Percentiles rank a stretch among this genome's conserved stretches.
phyloP scores from a whole-genome alignment of 2,888 invertebrate species.

The Carcina quercana region DNA sequence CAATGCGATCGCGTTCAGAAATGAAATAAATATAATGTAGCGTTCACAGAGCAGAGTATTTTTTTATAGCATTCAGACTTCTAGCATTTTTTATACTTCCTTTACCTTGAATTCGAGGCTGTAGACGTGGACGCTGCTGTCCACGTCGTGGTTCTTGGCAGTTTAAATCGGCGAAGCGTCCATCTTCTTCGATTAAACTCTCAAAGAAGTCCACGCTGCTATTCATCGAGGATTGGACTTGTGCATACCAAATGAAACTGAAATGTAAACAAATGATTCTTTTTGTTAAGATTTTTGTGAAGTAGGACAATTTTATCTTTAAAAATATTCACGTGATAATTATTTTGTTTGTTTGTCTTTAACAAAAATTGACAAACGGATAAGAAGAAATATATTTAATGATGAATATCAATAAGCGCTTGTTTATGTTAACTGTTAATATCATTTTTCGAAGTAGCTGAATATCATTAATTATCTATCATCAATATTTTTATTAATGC shows the following conservation, averaged over 20 bases:
- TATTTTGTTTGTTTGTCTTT: not conserved
- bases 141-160: slow-evolving; percentile 49
- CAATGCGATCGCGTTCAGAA: slow-evolving; percentile 7
- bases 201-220: slow-evolving; percentile 78
- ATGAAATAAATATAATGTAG: not conserved
- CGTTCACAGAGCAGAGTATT: not conserved
- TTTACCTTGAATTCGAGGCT: slow-evolving; percentile 2
- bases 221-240: slow-evolving; percentile 62
- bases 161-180: slow-evolving; percentile 58
- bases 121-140: slow-evolving; percentile 4
- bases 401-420: too few relatives aligned
- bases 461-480: too few relatives aligned
- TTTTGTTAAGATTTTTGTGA: too few relatives aligned
- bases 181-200: slow-evolving; percentile 76
- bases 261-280: too few relatives aligned
- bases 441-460: too few relatives aligned
- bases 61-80: not conserved
- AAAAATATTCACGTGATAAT: too few relatives aligned
- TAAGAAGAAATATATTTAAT: too few relatives aligned
- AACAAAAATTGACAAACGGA: not conserved
- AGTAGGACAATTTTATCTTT: too few relatives aligned
- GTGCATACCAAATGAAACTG: slow-evolving; percentile 65
- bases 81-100: not conserved
- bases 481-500: too few relatives aligned
- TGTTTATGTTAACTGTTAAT: too few relatives aligned